Conservation (phyloP, 2,113 vertebrate species). For the Chauna torquata region DNA sequence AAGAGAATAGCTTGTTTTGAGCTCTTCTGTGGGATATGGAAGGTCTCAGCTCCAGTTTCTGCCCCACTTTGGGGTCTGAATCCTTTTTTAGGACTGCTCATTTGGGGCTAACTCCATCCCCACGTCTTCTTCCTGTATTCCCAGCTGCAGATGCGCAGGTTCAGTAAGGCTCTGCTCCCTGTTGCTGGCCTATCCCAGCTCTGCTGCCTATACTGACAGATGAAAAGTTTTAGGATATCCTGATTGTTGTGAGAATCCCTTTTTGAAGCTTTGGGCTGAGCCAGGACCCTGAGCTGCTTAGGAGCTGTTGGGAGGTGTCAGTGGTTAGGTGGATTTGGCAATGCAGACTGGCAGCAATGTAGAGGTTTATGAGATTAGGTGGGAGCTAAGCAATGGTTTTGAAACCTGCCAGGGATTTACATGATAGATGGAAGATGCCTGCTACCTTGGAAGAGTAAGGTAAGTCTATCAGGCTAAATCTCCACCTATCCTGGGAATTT, state of each 20-base stretch:
- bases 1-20: neutral
- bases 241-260: neutral
- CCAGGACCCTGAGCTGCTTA: neutral
- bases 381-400: neutral
- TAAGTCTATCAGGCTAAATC: neutral
- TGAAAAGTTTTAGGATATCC: neutral
- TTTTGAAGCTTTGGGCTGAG: neutral
- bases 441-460: neutral
- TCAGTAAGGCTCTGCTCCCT: neutral
- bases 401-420: neutral
- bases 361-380: neutral
- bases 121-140: neutral
- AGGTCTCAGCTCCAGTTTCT: neutral
- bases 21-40: neutral
- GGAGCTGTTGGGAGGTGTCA: neutral
- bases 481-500: neutral
- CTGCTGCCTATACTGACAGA: neutral
- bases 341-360: neutral
- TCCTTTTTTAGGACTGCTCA: neutral
- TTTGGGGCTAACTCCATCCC: neutral
- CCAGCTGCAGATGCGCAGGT: neutral
- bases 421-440: neutral
- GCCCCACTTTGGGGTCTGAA: accelerated
- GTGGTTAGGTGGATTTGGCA: neutral
- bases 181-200: neutral